Conservation (phyloP, 2,888 invertebrate species). For the Sacculina carcini region DNA sequence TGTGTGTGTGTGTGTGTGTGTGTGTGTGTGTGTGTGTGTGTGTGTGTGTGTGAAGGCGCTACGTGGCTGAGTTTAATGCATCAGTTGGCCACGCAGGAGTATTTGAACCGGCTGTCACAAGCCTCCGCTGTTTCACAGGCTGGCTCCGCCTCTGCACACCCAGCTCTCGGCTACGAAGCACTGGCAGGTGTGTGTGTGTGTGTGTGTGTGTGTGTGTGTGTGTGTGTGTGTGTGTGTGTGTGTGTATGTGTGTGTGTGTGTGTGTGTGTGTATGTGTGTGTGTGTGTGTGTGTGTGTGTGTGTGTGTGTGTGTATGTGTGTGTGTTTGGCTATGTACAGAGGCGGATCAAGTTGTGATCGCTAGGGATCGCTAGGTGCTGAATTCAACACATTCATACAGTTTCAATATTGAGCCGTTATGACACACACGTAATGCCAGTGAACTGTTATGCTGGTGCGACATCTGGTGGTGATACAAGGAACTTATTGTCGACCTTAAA, state of each 20-base stretch:
- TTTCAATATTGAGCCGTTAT: too few species aligned
- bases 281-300: background rate
- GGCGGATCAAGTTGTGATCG: too few species aligned
- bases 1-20: background rate
- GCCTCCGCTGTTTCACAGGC: conserved; percentile 23
- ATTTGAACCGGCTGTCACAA: conserved; percentile 53
- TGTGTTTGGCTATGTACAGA: too few species aligned
- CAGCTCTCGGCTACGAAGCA: conserved; percentile 4
- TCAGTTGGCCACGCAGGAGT: conserved; percentile 64
- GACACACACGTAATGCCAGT: too few species aligned
- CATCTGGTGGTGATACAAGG: too few species aligned
- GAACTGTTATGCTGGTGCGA: too few species aligned
- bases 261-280: background rate
- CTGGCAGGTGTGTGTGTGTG: background rate
- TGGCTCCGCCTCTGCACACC: background rate
- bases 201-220: background rate
- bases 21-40: background rate
- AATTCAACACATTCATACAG: too few species aligned
- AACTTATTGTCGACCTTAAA: too few species aligned
- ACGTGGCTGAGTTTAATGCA: conserved; percentile 80
- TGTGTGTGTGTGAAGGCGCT: conserved; percentile 28
- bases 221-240: background rate
- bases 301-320: too few species aligned
- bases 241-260: background rate
- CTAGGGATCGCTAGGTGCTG: too few species aligned